Evolutionary conservation across 2,797 vertebrate species (phyloP), one percentile per base, ranked within the genome.

Genomic region (Chloroceryle amazona): DNA sequence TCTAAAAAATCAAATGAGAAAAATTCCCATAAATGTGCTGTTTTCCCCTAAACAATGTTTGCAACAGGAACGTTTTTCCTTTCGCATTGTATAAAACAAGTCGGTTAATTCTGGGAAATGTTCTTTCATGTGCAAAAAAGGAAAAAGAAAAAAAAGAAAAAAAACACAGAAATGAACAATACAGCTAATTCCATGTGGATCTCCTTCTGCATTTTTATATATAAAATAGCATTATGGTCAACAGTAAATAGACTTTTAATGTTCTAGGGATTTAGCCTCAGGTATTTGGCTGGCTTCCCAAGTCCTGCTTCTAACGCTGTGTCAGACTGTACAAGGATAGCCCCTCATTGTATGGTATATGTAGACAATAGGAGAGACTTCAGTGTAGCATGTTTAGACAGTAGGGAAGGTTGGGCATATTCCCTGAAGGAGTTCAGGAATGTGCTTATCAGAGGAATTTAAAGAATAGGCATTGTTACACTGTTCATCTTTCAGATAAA

Each of bases 231-330:
- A 79, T 94, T 95, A 60, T 83, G 74, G 93, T 76, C 93, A 93
- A 91, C 66, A 88, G 44, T 70, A 96, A 93, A 88, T 90, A 90
- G 68, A 23, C 26, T 79, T 97, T 81, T 94, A 92, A 96, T 84
- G 76, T 94, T 89, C 78, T 74, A 66, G 66, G 63, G 75, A 91
- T 94, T 96, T 92, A 94, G 81, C 86, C 83, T 91, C 71, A 90
- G 90, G 90, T 95, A 61, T 89, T 97, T 97, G 96, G 96, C 96
- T 89, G 21, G 16, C 60, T 79, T 95, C 87, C 92, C 91, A 92
- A 31, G 61, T 95, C 81, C 57, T 86, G 23, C 63, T 95, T 55
- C 80, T 54, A 31, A 93, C 82, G 31, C 61, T 89, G 42, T 94
- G 86, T 96, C 75, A 74, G 65, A 71, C 62, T 93, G 26, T 58